Conservation (phyloP, 1,140 invertebrate genomes). For the Tribolium madens region DNA sequence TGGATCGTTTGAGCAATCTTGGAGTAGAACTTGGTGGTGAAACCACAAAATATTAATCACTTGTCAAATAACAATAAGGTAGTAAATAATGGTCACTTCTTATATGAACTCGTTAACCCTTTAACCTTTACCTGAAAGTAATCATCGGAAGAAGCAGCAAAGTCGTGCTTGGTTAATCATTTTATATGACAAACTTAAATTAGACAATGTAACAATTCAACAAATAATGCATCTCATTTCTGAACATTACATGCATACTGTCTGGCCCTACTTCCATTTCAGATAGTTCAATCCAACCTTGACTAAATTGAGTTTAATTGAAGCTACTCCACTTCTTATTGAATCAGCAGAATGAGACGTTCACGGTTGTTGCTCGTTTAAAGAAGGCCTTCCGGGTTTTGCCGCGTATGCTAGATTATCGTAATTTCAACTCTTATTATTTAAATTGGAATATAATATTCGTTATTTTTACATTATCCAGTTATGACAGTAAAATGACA, state of each 20-base stretch:
- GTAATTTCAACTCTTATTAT: slow-evolving; percentile 23
- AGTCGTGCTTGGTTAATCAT: not conserved
- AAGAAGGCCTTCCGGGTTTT: slow-evolving; percentile 33
- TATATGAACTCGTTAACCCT: slow-evolving; percentile 9
- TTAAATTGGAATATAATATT: slow-evolving; percentile 10
- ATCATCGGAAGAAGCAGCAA: not conserved
- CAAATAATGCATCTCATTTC: not conserved
- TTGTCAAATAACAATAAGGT: slow-evolving; percentile 22
- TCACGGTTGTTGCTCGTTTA: slow-evolving; percentile 25
- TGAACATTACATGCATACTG: not conserved
- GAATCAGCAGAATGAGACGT: slow-evolving; percentile 30
- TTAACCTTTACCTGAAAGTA: not conserved
- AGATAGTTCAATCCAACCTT: slow-evolving; percentile 28
- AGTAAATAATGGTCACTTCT: slow-evolving; percentile 23
- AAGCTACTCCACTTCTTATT: slow-evolving; percentile 36
- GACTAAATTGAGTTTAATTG: slow-evolving; percentile 36
- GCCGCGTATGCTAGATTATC: slow-evolving; percentile 27
- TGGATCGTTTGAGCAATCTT: slow-evolving; percentile 26
- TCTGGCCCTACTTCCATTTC: slow-evolving; percentile 20
- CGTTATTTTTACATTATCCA: slow-evolving; percentile 13
- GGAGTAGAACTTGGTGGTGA: not conserved
- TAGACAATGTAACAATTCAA: no score
- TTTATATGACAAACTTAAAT: not conserved
- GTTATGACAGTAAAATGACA: not conserved
- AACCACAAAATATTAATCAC: slow-evolving; percentile 35